phyloP scores from a whole-genome alignment of 2,888 invertebrate species.

The Eupithecia inturbata region DNA sequence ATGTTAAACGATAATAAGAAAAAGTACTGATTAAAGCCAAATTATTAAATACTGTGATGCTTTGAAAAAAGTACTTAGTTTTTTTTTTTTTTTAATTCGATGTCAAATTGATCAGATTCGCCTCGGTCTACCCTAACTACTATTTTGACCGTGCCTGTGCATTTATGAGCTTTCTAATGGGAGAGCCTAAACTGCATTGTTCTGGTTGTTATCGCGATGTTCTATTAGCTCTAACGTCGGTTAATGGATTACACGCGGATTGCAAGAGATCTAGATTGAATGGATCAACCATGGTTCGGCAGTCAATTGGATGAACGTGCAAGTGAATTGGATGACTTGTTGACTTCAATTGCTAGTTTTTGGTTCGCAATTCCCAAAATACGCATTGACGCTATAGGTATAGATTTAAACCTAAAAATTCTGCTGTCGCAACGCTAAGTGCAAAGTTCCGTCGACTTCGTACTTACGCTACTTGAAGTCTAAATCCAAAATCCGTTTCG shows the following conservation, averaged over 20 bases:
- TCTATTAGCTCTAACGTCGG: conserved; percentile 5
- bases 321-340: neutral
- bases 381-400: neutral
- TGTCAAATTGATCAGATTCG: no score
- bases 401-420: neutral
- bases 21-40: no score
- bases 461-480: neutral
- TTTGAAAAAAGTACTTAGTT: no score
- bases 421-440: neutral
- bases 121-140: neutral
- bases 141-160: neutral
- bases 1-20: no score
- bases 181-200: conserved; percentile 5
- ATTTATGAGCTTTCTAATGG: neutral
- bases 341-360: neutral
- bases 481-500: neutral
- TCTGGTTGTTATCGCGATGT: conserved; percentile 6
- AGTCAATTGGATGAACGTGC: neutral
- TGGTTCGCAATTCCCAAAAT: neutral
- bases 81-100: no score
- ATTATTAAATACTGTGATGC: no score
- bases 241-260: conserved; percentile 32
- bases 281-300: neutral
- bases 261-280: conserved; percentile 17
- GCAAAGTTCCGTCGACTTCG: neutral